Conservation (phyloP, 2,888 invertebrate genomes). For the Pseudoips prasinana region DNA sequence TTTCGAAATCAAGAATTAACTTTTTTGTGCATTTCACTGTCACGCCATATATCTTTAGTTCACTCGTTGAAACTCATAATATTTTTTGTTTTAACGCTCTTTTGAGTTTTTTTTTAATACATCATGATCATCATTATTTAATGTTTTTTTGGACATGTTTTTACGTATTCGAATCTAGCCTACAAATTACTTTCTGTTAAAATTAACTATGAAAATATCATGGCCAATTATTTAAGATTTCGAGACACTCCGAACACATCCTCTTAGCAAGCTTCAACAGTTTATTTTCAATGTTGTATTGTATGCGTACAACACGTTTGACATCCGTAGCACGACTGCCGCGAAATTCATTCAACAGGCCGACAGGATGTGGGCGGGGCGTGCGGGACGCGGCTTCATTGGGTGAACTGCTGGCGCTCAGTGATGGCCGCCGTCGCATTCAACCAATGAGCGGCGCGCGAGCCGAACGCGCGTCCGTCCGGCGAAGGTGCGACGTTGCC, state of each 20-base stretch:
- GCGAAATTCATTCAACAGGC: conserved; percentile 74
- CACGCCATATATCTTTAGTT: no score
- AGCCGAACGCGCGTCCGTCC: conserved; percentile 77
- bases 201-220: no score
- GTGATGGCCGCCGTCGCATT: conserved; percentile 78
- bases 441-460: conserved; percentile 77
- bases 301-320: conserved; percentile 42
- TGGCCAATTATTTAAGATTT: not conserved
- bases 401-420: conserved; percentile 61
- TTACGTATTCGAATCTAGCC: no score
- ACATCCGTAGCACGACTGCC: conserved; percentile 64
- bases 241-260: conserved; percentile 34
- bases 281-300: conserved; percentile 26
- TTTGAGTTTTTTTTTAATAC: no score
- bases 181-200: no score
- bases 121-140: no score
- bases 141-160: no score
- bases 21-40: no score
- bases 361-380: conserved; percentile 77
- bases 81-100: no score
- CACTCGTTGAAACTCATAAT: no score
- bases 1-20: no score
- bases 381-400: conserved; percentile 75
- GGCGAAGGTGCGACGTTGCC: conserved; percentile 75
- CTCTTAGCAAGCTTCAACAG: conserved; percentile 28